Evolutionary conservation across 2,113 vertebrate species (phyloP), one percentile per base, ranked within the genome.

Genomic region (Eidolon helvum): DNA sequence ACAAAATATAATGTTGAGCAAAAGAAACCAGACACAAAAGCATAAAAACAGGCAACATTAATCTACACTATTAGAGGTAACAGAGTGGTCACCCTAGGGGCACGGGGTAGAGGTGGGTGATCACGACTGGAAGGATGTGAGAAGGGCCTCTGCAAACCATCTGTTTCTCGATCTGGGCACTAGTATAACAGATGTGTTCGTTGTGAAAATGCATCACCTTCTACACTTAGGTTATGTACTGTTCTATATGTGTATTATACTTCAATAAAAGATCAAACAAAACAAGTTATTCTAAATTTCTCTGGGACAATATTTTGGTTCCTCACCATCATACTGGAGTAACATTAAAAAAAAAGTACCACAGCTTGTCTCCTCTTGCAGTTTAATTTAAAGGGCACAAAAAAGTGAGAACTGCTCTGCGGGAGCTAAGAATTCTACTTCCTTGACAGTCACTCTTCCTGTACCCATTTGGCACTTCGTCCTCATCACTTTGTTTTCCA

Each of bases 301-400:
- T 74, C 66, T 87, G 55, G 10, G 22, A 96, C 21, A 80, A 22
- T 61, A 59, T 79, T 82, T 69, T 66, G 12, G 55, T 43, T 61
- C 66, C 24, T 59, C 26, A 65, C 0, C 10, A 83, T 22, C 4
- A 48, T 18, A 74, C 16, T 86, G n/a, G 74, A 72, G 18, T 30
- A 59, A 35, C 21, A 55, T 33, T 82, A 19, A 18, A 26, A 83
- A 45, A 85, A 95, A 77, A 90, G 2, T 3, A 33, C 9, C 63
- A 85, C 24, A 43, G 48, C 71, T 91, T 90, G 12, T 92, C 77
- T 38, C 30, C 57, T 80, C 33, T 71, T 84, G 35, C 59, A 59
- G n/a, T 90, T 97, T 50, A 96, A 97, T 61, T 75, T 86, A 95
- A 96, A 95, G 33, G 45, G 50, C 43, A 97, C 91, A 96, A 97